Evolutionary conservation across 2,888 invertebrate genomes (phyloP).

Genomic region (Gari tellinella): DNA sequence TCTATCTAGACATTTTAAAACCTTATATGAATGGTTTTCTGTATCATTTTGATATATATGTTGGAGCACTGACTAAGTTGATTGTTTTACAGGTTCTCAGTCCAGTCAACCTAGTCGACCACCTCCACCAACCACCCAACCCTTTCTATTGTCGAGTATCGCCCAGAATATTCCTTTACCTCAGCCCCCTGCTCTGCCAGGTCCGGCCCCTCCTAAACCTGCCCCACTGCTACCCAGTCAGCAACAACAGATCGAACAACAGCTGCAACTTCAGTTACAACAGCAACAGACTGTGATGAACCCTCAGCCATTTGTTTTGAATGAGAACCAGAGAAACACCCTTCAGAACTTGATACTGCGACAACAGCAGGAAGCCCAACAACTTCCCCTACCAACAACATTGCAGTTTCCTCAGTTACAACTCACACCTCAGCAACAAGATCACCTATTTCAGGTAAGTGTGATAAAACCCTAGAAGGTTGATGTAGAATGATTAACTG

Average conservation of each 20-base stretch:
- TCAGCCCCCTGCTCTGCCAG: conserved; percentile 29
- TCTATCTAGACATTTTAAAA: too few relatives aligned
- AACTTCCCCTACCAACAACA: conserved; percentile 65
- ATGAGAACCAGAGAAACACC: conserved; percentile 61
- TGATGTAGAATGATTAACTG: too few relatives aligned
- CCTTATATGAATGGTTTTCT: too few relatives aligned
- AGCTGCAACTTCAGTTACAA: conserved; percentile 60
- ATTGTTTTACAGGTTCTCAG: conserved; percentile 50
- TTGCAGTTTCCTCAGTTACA: conserved; percentile 72
- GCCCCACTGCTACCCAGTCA: conserved; percentile 52
- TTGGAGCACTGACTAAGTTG: too few relatives aligned
- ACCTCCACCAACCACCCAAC: conserved; percentile 23
- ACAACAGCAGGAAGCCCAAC: conserved; percentile 69
- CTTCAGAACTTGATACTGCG: conserved; percentile 66
- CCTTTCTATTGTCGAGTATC: conserved; percentile 21
- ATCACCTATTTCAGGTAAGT: conserved; percentile 75
- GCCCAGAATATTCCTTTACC: conserved; percentile 56
- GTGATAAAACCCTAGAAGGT: neutral
- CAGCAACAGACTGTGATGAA: conserved; percentile 45
- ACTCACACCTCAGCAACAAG: conserved; percentile 75
- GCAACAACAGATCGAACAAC: conserved; percentile 85
- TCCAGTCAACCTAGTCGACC: conserved; percentile 48
- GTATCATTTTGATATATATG: too few relatives aligned
- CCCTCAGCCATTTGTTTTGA: conserved; percentile 52
- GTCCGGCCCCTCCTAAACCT: conserved; percentile 48